Base-by-base conservation (phyloP, 2,113 vertebrate genomes). In the Sterrhoptilus dennistouni region DNA sequence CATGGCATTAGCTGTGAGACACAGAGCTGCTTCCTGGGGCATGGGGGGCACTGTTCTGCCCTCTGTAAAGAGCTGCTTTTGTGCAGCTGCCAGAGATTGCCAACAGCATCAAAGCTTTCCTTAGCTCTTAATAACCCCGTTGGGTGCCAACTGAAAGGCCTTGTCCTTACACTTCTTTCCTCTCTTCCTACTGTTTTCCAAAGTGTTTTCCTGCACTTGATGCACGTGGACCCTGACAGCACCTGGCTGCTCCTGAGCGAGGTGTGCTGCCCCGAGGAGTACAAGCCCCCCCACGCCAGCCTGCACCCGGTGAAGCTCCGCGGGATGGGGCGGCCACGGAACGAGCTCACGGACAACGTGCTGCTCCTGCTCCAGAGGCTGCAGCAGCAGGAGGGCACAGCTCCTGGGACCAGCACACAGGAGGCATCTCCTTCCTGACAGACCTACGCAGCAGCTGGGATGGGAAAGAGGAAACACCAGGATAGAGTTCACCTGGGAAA, bases 191-290 rank as follows among this genome's bases (percentile, higher is more conserved):
- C 25, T 29, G 68, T 93, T 96, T 83, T 71, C 90, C 81, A 23
- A 70, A 99, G 99, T 6, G 98, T 99, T 79, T 99, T 99, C 97
- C 98, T 94, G 40, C 98, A 98, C 74, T 45, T 99, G 86, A 98
- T 98, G 97, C 97, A 96, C 21, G 61, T 98, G 72, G 99, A 99
- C 83, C 98, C 99, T 0, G 99, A 99, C 86, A 69, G 96, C 35
- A 97, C 98, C 68, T 99, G 99, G 99, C 98, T 99, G 14, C 95
- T 98, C 13, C 98, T 99, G 82, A 98, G 90, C 0, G 98, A 99
- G 89, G 88, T 98, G 31, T 98, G 98, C 93, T 99, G 98, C 91
- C 98, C 98, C 0, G 63, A 42, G 16, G 33, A 8, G 11, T 97
- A 97, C 38, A 13, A 85, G 16, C 98, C 98, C 0, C 98, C 98